A percentile compares a stretch with the other conserved stretches of the same genome.
These are phyloP conservation scores for Epirrhoe alternata DNA, from an alignment of 2,888 invertebrate genomes.

Conservation along the genomic window DNA sequence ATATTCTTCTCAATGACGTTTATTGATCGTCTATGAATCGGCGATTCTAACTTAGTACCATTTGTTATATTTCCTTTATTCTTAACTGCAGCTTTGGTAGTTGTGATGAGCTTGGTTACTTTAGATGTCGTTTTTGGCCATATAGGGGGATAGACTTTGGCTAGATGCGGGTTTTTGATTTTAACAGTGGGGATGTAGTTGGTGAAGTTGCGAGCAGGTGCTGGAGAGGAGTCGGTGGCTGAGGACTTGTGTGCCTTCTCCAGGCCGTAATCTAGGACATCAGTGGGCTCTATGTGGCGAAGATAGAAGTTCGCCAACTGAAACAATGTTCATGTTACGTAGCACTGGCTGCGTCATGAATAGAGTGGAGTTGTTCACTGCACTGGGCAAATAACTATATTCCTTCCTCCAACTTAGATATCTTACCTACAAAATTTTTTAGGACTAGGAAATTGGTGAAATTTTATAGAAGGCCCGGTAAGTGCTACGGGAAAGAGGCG, in stretches of 20 bases:
- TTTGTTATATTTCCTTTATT: neutral
- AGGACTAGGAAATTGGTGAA: no score
- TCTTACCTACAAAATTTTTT: no score
- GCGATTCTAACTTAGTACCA: neutral
- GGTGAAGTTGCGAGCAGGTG: neutral
- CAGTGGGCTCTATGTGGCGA: constrained; percentile 16
- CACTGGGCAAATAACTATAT: no score
- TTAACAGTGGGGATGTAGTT: neutral
- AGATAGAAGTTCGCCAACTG: constrained; percentile 16
- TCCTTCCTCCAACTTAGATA: no score
- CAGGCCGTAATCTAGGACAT: constrained; percentile 8
- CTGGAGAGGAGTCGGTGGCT: neutral
- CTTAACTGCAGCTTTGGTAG: neutral
- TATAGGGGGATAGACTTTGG: constrained; percentile 18
- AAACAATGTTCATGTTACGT: neutral
- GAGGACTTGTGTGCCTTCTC: constrained; percentile 3
- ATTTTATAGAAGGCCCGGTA: no score
- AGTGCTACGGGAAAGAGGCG: neutral
- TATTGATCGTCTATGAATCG: constrained; percentile 52
- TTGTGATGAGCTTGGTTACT: neutral
- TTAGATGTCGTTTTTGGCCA: constrained; percentile 1
- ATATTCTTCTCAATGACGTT: constrained; percentile 34
- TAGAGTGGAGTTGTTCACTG: no score
- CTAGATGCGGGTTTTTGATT: constrained; percentile 14
- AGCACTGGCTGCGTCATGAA: no score